A percentile compares a stretch with the other conserved stretches of the same genome.
phyloP scores from a whole-genome alignment of 1,140 invertebrate species.

The Aethina tumida region DNA sequence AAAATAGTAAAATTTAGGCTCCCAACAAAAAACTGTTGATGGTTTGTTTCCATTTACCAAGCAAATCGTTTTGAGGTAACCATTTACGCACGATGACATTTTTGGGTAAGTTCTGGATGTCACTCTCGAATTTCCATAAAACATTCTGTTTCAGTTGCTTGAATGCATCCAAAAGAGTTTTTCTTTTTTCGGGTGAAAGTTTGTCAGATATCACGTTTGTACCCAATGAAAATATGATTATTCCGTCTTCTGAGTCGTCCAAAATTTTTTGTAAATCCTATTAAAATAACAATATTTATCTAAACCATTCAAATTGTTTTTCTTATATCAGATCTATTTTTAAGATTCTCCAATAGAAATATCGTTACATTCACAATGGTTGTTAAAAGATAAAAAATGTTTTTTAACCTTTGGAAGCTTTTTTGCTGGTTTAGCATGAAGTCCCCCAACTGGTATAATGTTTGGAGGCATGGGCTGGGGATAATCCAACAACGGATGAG shows the following conservation, averaged over 20 bases:
- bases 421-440: conserved; percentile 38
- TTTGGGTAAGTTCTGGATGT: conserved; percentile 35
- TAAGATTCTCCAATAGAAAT: too few species aligned
- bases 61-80: conserved; percentile 50
- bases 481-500: conserved; percentile 23
- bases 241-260: conserved; percentile 37
- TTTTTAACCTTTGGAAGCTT: conserved; percentile 29
- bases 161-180: conserved; percentile 37
- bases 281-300: too few species aligned
- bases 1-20: conserved; percentile 2
- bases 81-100: conserved; percentile 40
- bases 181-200: conserved; percentile 28
- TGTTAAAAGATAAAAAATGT: too few species aligned
- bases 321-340: too few species aligned
- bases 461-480: conserved; percentile 31
- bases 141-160: conserved; percentile 38
- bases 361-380: too few species aligned
- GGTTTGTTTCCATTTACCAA: conserved; percentile 39
- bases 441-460: conserved; percentile 47
- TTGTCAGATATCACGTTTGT: conserved; percentile 36
- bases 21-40: too few species aligned
- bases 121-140: conserved; percentile 44
- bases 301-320: too few species aligned
- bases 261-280: conserved; percentile 39
- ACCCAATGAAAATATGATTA: conserved; percentile 42